These are phyloP conservation scores for Calephelis nemesis DNA, from an alignment of 1,140 invertebrate genomes.

Conservation along the genomic window DNA sequence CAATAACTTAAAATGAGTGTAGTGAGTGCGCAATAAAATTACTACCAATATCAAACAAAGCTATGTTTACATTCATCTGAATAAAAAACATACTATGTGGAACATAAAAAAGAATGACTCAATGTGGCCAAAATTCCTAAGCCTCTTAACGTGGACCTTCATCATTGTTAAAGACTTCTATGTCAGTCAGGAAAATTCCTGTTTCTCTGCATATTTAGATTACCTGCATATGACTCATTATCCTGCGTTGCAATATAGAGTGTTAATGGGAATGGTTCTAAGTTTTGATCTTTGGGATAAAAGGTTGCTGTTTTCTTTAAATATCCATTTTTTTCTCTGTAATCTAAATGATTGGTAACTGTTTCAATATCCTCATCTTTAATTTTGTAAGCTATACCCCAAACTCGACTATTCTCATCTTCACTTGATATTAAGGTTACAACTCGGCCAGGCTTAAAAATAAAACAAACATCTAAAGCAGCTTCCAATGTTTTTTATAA, in stretches of 20 bases:
- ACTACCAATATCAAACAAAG: no score
- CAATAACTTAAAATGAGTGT: no score
- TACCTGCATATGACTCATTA: conserved; percentile 88
- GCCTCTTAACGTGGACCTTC: no score
- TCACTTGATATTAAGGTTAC: conserved; percentile 89
- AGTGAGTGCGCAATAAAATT: no score
- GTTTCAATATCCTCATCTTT: conserved; percentile 82
- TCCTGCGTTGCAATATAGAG: conserved; percentile 90
- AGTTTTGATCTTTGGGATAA: conserved; percentile 79
- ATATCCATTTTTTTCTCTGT: conserved; percentile 95
- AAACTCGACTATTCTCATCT: conserved; percentile 85
- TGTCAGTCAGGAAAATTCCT: no score
- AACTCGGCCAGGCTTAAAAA: conserved; percentile 91
- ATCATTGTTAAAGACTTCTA: no score
- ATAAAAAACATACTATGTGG: no score
- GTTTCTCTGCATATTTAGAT: background rate
- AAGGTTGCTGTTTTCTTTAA: conserved; percentile 84
- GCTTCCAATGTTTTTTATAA: no score
- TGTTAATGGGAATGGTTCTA: conserved; percentile 84
- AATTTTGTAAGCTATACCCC: conserved; percentile 95
- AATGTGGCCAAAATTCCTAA: no score
- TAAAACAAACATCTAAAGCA: background rate
- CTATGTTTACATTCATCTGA: no score
- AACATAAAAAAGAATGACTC: no score
- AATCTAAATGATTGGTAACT: conserved; percentile 91